phyloP scores from a whole-genome alignment of 1,140 invertebrate species.

The Brachionus rubens region DNA sequence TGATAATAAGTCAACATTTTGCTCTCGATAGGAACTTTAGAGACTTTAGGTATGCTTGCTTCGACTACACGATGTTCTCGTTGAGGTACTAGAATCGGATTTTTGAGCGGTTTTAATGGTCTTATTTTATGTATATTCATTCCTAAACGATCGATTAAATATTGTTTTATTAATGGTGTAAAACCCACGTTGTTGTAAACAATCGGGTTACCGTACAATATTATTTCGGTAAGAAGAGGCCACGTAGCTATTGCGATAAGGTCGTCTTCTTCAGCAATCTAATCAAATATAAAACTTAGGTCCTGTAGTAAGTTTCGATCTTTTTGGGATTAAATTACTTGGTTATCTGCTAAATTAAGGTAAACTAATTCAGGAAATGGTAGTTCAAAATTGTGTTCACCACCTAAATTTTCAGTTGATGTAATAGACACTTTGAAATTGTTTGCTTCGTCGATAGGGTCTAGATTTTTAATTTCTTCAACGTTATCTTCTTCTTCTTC shows the following conservation, averaged over 20 bases:
- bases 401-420: constrained; percentile 9
- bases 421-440: constrained; percentile 10
- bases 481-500: constrained; percentile 45
- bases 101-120: constrained; percentile 37
- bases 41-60: constrained; percentile 5
- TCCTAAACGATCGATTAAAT: constrained; percentile 55
- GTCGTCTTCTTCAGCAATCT: constrained; percentile 56
- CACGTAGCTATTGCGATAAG: constrained; percentile 57
- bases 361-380: constrained; percentile 56
- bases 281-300: no score
- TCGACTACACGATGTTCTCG: background rate
- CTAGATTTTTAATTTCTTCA: constrained; percentile 31
- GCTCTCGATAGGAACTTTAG: constrained; percentile 4
- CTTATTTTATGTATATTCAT: constrained; percentile 52
- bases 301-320: no score
- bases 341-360: constrained; percentile 56
- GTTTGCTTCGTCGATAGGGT: constrained; percentile 11
- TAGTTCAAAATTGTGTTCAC: constrained; percentile 42
- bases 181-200: constrained; percentile 54
- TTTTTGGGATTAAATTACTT: no score
- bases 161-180: constrained; percentile 57
- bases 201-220: constrained; percentile 58
- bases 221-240: constrained; percentile 57
- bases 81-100: background rate
- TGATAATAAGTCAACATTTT: constrained; percentile 40